Evolutionary conservation across 2,888 invertebrate genomes (phyloP), one percentile per base, ranked within the genome.

Genomic region (Teleogryllus oceanicus): DNA sequence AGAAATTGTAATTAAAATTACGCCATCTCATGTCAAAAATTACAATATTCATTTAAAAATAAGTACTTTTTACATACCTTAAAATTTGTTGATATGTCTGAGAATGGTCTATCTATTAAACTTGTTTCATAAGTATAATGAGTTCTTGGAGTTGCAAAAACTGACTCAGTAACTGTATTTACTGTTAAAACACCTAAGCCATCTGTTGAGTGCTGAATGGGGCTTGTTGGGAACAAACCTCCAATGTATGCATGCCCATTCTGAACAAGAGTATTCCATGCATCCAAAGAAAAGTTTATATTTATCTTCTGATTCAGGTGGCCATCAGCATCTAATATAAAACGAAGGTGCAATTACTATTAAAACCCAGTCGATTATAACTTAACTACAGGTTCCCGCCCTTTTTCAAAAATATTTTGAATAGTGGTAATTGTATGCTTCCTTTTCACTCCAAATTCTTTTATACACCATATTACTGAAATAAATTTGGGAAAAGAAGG

Each of bases 251-350:
- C 80, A 12, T 79, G 78, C 62, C 83, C 18, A 78, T 78, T 12
- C 81, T 78, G 78, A 21, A 85, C 79, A 16, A 85, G 83, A 51
- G 83, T 80, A 24, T 83, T 79, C 85, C 85, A 85, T 74, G 83
- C 83, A 5, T 80, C 78, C 10, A 83, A 81, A 37, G 85, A 84
- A 80, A 85, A 85, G 81, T 84, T 84, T 49, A 37, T 37, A 8
- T 37, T 37, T 37, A 37, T 37, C 37, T 37, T 37, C 37, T 37
- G 37, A 37, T 37, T 37, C 37, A 37, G 37, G 37, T 37, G 37
- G 37, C 37, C 37, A 37, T 37, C 37, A 37, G 37, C 37, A 37
- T 37, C 37, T 37, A 37, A 37, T 37, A 37, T 37, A 37, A 37
- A 37, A 37, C 1, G 37, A 0, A 37, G 5, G 37, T 37, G 5